phyloP scores from a whole-genome alignment of 2,888 invertebrate species.

The Drosophila austrosaltans region DNA sequence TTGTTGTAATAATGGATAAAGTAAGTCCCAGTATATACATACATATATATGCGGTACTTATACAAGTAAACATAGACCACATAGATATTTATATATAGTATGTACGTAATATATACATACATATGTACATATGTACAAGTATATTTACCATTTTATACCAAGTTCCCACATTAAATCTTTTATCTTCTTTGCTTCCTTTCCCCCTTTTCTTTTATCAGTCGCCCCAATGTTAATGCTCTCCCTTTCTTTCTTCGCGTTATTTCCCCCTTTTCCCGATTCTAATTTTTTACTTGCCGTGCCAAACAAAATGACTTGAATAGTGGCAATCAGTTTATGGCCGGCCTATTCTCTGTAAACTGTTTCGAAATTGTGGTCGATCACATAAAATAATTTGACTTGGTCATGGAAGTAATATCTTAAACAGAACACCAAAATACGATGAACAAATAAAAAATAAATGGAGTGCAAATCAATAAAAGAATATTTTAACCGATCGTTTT shows the following conservation, averaged over 20 bases:
- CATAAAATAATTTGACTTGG: too few relatives aligned
- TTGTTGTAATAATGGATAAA: constrained; percentile 34
- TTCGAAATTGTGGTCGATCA: not conserved
- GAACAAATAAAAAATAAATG: not conserved
- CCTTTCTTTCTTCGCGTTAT: not conserved
- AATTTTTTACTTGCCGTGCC: too few relatives aligned
- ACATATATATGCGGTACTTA: constrained; percentile 2
- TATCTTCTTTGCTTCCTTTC: not conserved
- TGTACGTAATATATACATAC: not conserved
- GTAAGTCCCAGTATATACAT: constrained; percentile 35
- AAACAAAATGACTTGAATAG: not conserved
- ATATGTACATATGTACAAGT: not conserved
- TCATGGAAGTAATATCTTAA: too few relatives aligned
- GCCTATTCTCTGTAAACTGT: not conserved
- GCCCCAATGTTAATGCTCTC: not conserved
- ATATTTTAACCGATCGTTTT: too few relatives aligned
- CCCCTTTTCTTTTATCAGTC: not conserved
- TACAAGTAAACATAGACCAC: not conserved
- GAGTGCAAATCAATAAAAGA: too few relatives aligned
- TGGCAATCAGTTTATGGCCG: not conserved
- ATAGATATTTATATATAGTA: constrained; percentile 8
- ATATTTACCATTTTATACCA: not conserved
- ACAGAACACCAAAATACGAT: not conserved
- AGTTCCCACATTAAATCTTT: not conserved
- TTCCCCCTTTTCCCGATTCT: not conserved